These are phyloP conservation scores for Nyctibius grandis DNA, from an alignment of 2,797 vertebrate species.

Conservation along the genomic window DNA sequence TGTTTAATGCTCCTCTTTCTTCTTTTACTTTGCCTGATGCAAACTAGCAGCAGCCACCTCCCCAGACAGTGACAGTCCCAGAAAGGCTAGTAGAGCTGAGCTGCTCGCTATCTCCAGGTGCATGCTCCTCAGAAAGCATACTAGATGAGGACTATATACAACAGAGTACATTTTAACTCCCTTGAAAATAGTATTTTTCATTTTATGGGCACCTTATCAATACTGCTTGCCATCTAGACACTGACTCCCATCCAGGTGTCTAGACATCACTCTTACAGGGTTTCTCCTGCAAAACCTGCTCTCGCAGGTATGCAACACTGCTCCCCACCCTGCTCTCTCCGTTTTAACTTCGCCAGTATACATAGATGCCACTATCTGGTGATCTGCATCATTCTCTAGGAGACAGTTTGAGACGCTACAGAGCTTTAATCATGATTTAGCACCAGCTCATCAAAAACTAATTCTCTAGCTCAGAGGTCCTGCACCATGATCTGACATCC, in stretches of 20 bases:
- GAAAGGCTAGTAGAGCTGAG: background rate
- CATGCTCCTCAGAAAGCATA: background rate
- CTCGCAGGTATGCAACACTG: background rate
- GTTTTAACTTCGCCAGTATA: background rate
- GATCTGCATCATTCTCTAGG: background rate
- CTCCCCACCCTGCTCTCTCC: fast-evolving
- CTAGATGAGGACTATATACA: background rate
- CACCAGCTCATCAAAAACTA: background rate
- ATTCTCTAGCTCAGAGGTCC: background rate
- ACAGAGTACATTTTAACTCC: background rate
- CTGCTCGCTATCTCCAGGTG: background rate
- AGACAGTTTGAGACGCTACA: background rate
- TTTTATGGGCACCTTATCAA: background rate
- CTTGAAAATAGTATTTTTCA: background rate
- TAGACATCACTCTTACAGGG: background rate
- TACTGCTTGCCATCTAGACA: background rate
- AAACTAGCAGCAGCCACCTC: background rate
- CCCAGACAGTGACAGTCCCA: background rate
- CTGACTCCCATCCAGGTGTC: background rate
- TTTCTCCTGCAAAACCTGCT: background rate
- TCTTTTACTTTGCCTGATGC: background rate
- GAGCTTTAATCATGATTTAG: background rate
- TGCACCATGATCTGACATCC: background rate
- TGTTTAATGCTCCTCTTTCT: background rate
- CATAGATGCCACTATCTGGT: background rate